Evolutionary conservation across 2,888 invertebrate species (phyloP), one percentile per base, ranked within the genome.

Genomic region (Octodonta nipae): DNA sequence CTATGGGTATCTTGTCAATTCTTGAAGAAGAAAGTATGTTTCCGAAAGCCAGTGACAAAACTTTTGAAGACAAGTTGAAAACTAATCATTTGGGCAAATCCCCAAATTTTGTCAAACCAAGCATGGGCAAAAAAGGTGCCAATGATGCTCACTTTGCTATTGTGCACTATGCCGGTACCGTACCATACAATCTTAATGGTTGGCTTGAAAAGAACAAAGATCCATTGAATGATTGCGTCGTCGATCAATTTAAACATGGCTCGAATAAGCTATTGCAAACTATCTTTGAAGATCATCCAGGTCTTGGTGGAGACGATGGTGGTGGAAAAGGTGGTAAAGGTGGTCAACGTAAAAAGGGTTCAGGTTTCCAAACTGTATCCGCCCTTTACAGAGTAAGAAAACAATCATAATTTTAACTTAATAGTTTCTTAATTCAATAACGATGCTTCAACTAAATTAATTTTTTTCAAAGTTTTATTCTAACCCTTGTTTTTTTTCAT

Each of bases 121-220:
- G 87, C 66, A 88, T 92, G 63, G 88, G 92, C 63, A 96, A 96
- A 74, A 91, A 92, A 43, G 93, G 93, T 54, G 86, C 88, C 69
- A 82, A 80, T 63, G 84, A 91, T 50, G 93, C 92, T 52, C 95
- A 98, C 78, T 98, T 98, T 66, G 91, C 95, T 56, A 86, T 98
- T 65, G 89, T 87, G 61, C 98, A 98, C 69, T 98, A 98, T 68
- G 98, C 98, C 67, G 98, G 98, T 69, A 80, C 81, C 66, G 96
- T 95, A 69, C 81, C 92, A 49, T 98, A 98, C 80, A 96, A 93
- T 73, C 89, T 95, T 69, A 78, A 82, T 58, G 92, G 92, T 56
- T 98, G 98, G 98, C 78, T 98, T 66, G 96, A 98, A 69, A 98
- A 98, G 89, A 98, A 98, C 83, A 98, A 98, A 83, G 98, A 98